Conservation (phyloP, 2,113 vertebrate species). For the Piprites chloris region DNA sequence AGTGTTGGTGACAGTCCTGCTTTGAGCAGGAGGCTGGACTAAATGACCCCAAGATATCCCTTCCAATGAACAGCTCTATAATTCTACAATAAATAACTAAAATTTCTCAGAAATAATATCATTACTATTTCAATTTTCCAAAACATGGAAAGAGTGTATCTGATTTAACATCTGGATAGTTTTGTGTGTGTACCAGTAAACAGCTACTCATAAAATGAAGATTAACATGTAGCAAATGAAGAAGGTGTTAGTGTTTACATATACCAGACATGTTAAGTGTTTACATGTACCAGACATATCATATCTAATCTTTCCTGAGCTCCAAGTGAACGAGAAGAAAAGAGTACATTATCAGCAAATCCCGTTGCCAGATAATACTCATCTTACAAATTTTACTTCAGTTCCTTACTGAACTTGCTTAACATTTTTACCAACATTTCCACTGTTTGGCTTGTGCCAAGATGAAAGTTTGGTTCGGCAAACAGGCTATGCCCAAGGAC, state of each 20-base stretch:
- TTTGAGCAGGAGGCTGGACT: neutral
- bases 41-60: neutral
- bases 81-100: neutral
- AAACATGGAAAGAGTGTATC: neutral
- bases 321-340: neutral
- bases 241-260: neutral
- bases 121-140: neutral
- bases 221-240: neutral
- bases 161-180: neutral
- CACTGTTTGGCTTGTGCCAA: neutral
- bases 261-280: neutral
- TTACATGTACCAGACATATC: neutral
- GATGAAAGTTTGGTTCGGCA: neutral
- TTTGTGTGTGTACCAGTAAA: neutral
- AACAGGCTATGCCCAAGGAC: neutral
- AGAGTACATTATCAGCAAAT: neutral
- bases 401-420: neutral
- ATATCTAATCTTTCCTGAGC: neutral
- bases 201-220: neutral
- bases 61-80: neutral
- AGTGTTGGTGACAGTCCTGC: neutral
- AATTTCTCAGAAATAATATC: neutral
- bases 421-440: neutral
- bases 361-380: neutral
- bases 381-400: neutral